These are phyloP conservation scores for Hepsetus odoe DNA, from an alignment of 2,113 vertebrate species.

Conservation along the genomic window DNA sequence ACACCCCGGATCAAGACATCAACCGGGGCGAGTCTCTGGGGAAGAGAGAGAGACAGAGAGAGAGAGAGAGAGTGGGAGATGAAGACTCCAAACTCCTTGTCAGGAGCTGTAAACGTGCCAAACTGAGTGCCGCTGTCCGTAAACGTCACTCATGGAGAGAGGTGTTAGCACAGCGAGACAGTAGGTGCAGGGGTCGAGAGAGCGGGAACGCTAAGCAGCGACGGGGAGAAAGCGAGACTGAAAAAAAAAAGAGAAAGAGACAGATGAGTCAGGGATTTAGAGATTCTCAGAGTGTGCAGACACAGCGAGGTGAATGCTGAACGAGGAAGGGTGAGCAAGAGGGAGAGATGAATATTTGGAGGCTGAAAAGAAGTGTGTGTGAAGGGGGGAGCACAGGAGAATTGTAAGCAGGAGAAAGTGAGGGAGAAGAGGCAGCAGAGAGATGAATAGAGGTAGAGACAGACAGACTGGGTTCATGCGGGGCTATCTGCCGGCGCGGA, in stretches of 20 bases:
- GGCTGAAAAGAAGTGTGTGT: not conserved
- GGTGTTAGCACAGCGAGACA: constrained; percentile 24
- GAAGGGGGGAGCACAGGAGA: not conserved
- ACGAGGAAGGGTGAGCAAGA: constrained; percentile 4
- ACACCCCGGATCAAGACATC: constrained; percentile 19
- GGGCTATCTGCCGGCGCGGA: constrained; percentile 66
- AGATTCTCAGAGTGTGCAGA: constrained; percentile 37
- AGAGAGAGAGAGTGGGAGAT: constrained; percentile 66
- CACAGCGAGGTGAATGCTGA: constrained; percentile 32
- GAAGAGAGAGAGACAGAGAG: constrained; percentile 50
- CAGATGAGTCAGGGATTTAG: constrained; percentile 44
- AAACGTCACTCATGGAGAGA: constrained; percentile 35
- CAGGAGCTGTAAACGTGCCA: constrained; percentile 9
- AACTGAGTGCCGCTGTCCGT: constrained; percentile 6
- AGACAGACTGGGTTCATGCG: constrained; percentile 70
- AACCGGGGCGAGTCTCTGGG: constrained; percentile 29
- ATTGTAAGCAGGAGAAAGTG: constrained; percentile 33
- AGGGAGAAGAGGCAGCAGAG: constrained; percentile 45
- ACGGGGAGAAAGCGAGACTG: constrained; percentile 52
- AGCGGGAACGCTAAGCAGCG: constrained; percentile 5
- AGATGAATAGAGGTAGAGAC: constrained; percentile 47
- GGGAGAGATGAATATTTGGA: not conserved
- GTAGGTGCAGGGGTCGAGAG: constrained; percentile 13
- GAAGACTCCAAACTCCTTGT: constrained; percentile 19
- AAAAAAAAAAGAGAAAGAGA: constrained; percentile 21